Conservation (phyloP, 2,113 vertebrate genomes). For the Trogon surrucura region DNA sequence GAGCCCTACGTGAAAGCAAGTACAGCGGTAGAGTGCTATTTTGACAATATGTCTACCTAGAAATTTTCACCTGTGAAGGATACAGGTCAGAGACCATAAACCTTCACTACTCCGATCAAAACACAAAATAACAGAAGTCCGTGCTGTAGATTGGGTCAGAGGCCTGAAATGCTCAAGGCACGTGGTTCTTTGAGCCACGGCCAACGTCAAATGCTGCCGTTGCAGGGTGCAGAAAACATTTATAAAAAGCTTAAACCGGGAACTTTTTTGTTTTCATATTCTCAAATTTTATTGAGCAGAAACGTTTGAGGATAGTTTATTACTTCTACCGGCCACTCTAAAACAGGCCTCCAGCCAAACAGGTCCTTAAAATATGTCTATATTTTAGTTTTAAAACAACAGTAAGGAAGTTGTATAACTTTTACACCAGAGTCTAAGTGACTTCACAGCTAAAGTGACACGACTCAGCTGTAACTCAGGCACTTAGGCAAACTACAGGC, state of each 20-base stretch:
- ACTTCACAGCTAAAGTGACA: conserved; percentile 32
- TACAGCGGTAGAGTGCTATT: not conserved
- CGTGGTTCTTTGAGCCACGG: rapidly evolving
- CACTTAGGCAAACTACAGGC: not conserved
- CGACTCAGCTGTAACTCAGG: not conserved
- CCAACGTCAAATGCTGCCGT: not conserved
- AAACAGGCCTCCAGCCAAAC: conserved; percentile 32
- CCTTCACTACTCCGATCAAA: not conserved
- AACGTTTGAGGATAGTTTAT: conserved; percentile 53
- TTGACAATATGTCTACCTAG: not conserved
- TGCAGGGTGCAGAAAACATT: not conserved
- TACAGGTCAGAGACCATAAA: not conserved
- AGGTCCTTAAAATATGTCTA: conserved; percentile 52
- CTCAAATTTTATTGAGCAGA: conserved; percentile 60
- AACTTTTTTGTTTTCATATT: conserved; percentile 54
- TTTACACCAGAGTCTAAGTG: not conserved
- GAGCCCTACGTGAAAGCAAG: not conserved
- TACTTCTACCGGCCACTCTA: conserved; percentile 43
- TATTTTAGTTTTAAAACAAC: conserved; percentile 59
- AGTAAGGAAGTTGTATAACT: conserved; percentile 62
- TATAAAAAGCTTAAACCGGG: not conserved
- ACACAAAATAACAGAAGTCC: not conserved
- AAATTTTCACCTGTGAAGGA: not conserved
- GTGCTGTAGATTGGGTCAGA: rapidly evolving
- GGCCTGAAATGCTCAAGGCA: not conserved